These are phyloP conservation scores for Muscina levida DNA, from an alignment of 2,888 invertebrate species.

Conservation along the genomic window DNA sequence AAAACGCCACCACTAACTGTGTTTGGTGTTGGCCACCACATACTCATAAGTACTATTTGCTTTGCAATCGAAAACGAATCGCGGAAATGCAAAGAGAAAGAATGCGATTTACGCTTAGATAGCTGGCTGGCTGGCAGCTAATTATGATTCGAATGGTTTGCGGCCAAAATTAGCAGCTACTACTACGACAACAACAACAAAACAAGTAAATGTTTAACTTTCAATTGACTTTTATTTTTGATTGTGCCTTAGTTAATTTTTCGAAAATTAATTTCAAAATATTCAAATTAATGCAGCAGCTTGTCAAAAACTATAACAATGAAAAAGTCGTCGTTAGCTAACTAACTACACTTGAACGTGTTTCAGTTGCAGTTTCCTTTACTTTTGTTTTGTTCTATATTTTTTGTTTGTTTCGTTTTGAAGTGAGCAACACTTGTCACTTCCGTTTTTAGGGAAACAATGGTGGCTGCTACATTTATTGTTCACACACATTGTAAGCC, in stretches of 20 bases:
- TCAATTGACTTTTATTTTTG: conserved; percentile 2
- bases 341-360: background rate
- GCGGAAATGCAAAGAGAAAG: too few species aligned
- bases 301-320: background rate
- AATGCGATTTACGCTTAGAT: conserved; percentile 6
- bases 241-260: too few species aligned
- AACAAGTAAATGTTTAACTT: conserved; percentile 23
- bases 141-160: background rate
- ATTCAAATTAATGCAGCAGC: conserved; percentile 49
- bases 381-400: background rate
- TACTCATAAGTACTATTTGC: conserved; percentile 8
- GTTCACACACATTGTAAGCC: conserved; percentile 8
- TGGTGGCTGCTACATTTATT: conserved; percentile 15
- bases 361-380: background rate
- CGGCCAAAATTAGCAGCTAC: background rate
- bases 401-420: conserved; percentile 10
- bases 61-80: conserved; percentile 17
- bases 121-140: background rate
- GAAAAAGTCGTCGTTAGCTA: background rate
- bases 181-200: too few species aligned
- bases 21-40: background rate
- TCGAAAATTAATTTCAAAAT: conserved; percentile 7
- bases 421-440: conserved; percentile 46
- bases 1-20: too few species aligned
- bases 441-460: conserved; percentile 44